Evolutionary conservation across 2,888 invertebrate genomes (phyloP).

Genomic region (Amphipyra berbera): DNA sequence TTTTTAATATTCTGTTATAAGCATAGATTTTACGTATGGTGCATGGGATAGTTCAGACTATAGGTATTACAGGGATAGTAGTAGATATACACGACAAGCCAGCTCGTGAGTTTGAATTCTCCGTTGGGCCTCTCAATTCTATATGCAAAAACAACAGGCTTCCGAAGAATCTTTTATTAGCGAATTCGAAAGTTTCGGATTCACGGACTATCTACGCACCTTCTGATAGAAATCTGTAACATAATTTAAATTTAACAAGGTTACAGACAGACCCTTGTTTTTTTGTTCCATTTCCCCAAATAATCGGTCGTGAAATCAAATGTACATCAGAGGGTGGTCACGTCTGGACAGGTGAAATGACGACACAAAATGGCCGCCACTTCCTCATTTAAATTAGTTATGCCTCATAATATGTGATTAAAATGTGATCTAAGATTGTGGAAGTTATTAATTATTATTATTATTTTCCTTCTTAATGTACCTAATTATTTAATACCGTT

Average conservation of each 20-base stretch:
- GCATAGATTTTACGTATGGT: no score
- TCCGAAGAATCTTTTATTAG: no score
- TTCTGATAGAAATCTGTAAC: constrained; percentile 46
- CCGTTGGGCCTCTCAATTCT: no score
- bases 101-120: no score
- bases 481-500: not conserved
- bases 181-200: constrained; percentile 20
- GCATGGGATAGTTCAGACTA: no score
- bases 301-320: constrained; percentile 79
- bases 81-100: no score
- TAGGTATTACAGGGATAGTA: no score
- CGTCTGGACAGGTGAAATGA: constrained; percentile 59
- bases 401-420: constrained; percentile 50
- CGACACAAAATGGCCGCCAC: constrained; percentile 50
- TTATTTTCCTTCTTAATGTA: constrained; percentile 3
- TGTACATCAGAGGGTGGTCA: constrained; percentile 49
- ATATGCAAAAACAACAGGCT: no score
- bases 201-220: constrained; percentile 22
- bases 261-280: constrained; percentile 50
- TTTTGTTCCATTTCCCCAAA: constrained; percentile 55
- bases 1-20: no score
- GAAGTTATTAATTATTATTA: constrained; percentile 46
- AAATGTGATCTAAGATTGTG: constrained; percentile 55
- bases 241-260: constrained; percentile 48
- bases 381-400: constrained; percentile 60